Evolutionary conservation across 2,888 invertebrate species (phyloP).

Genomic region (Chorisops tibialis): DNA sequence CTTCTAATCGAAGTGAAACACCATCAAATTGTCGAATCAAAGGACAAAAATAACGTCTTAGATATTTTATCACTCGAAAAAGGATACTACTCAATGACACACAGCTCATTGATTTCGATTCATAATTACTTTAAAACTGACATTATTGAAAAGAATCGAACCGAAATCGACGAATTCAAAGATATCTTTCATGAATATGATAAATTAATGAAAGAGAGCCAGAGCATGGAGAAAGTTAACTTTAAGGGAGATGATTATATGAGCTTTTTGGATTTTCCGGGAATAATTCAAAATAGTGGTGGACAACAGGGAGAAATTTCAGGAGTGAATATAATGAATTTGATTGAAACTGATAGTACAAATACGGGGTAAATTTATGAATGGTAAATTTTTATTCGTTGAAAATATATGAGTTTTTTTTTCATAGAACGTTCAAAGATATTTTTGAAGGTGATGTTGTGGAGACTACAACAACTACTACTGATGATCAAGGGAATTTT

Average conservation of each 20-base stretch:
- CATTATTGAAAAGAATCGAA: constrained; percentile 45
- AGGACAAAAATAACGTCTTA: constrained; percentile 38
- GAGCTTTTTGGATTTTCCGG: constrained; percentile 45
- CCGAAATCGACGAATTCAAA: constrained; percentile 47
- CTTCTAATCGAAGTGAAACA: constrained; percentile 41
- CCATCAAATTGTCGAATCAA: constrained; percentile 37
- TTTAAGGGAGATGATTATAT: constrained; percentile 47
- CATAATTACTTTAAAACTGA: constrained; percentile 51
- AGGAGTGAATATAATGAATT: constrained; percentile 20
- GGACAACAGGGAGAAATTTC: constrained; percentile 27
- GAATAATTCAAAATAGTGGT: constrained; percentile 10
- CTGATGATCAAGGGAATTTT: constrained; percentile 23
- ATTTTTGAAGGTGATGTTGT: constrained; percentile 26
- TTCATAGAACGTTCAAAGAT: constrained; percentile 5
- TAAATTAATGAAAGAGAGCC: constrained; percentile 50
- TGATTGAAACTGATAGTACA: constrained; percentile 9
- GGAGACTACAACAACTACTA: constrained; percentile 16
- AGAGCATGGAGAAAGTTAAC: constrained; percentile 46
- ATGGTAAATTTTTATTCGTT: no score
- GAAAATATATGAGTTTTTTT: background rate
- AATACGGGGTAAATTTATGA: background rate
- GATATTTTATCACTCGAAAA: constrained; percentile 43
- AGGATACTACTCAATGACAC: constrained; percentile 44
- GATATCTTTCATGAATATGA: constrained; percentile 48
- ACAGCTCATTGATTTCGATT: constrained; percentile 45